Percentiles rank a stretch among this genome's conserved stretches.
Evolutionary conservation across 2,113 vertebrate genomes (phyloP).

Genomic region (Equus quagga): DNA sequence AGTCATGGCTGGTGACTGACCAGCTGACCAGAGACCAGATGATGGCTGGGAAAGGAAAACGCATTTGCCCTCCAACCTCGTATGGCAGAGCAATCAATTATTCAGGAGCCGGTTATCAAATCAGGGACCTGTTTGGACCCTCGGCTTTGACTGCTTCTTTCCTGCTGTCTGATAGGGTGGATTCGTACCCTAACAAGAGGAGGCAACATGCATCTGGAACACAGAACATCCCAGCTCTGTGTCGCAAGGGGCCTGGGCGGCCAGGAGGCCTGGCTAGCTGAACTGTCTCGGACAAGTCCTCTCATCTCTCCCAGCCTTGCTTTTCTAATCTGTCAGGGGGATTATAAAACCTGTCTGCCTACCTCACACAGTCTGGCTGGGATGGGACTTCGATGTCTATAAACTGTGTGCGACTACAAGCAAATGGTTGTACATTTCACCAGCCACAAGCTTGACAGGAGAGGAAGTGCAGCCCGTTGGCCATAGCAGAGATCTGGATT

Average conservation of each 20-base stretch:
- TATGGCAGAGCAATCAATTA: neutral
- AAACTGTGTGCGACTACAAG: accelerated
- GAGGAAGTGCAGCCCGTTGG: accelerated
- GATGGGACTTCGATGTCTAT: accelerated
- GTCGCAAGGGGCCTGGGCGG: accelerated
- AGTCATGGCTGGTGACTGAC: neutral
- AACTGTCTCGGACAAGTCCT: accelerated
- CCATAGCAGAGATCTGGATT: accelerated
- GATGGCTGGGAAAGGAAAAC: neutral
- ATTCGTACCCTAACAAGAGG: accelerated
- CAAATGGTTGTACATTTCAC: accelerated
- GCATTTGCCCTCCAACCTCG: neutral
- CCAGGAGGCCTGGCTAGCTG: accelerated
- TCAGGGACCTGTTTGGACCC: neutral
- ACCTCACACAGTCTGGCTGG: accelerated
- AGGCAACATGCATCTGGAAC: accelerated
- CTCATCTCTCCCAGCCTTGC: neutral
- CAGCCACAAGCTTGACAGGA: neutral
- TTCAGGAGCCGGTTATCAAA: neutral
- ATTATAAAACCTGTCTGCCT: neutral
- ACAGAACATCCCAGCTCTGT: accelerated
- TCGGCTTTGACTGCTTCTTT: neutral
- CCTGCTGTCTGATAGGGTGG: neutral
- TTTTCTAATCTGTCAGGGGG: neutral
- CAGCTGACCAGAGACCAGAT: neutral